Evolutionary conservation across 2,797 vertebrate genomes (phyloP), one percentile per base, ranked within the genome.

Genomic region (Gallinago solitaria): DNA sequence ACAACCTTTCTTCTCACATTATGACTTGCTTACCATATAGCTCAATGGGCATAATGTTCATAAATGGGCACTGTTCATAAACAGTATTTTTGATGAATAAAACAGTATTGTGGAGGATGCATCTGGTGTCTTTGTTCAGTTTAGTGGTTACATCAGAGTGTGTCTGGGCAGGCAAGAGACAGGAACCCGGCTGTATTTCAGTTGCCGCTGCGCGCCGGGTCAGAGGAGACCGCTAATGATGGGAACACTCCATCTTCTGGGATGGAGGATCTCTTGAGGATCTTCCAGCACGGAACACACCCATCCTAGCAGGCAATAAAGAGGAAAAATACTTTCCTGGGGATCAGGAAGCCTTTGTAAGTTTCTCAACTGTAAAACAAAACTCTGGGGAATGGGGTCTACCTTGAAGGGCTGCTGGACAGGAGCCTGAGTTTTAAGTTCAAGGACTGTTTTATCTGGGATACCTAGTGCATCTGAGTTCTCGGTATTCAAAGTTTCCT

Each of bases 161-260:
- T 24, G 12, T 57, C 60, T 56, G 33, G 24, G n/a, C 69, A 64
- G 37, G 28, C 7, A 9, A 53, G 45, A 82, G 61, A 57, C 45
- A 28, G 30, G 21, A 33, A n/a, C 19, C 4, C 0, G 3, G 4
- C 45, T 37, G 3, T 7, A 0, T 74, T 70, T 88, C 24, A 9
- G 11, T 69, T 35, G 7, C 11, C 48, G 53, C 50, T 73, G 12
- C 27, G 21, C 2, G 2, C 6, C 0, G 1, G 13, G 12, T 57
- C 14, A n/a, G 4, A 27, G 56, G 20, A 83, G 24, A 45, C 17
- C 10, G 60, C 47, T 64, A 12, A 10, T 35, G 33, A 68, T 23
- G 8, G 8, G 13, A 37, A 37, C 53, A 8, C 27, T 88, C 1
- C 17, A 13, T 70, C 27, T 30, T 90, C 51, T 21, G 39, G n/a